These are phyloP conservation scores for Suncus etruscus DNA, from an alignment of 2,113 vertebrate genomes.

Conservation along the genomic window DNA sequence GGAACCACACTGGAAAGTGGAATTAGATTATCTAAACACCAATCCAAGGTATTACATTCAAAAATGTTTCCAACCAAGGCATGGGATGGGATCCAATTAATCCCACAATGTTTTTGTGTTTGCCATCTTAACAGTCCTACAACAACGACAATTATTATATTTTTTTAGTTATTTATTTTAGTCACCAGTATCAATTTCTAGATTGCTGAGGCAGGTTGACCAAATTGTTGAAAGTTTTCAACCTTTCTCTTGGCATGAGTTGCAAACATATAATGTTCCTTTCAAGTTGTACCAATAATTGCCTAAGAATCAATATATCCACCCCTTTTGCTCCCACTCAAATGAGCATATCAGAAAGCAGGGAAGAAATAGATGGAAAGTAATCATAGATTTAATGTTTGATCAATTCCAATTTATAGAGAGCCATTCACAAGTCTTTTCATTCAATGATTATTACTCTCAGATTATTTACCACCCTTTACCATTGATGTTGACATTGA, in stretches of 20 bases:
- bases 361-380: background rate
- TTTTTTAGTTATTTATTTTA: slow-evolving; percentile 39
- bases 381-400: background rate
- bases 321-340: background rate
- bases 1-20: no score
- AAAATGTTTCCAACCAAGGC: no score
- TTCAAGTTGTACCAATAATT: background rate
- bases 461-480: background rate
- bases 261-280: background rate
- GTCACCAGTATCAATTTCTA: background rate
- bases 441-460: background rate
- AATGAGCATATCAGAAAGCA: background rate
- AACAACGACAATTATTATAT: background rate
- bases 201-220: background rate
- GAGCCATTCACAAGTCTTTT: slow-evolving; percentile 1
- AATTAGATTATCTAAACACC: no score
- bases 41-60: no score
- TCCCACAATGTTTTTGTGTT: slow-evolving; percentile 16
- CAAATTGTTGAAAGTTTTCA: background rate
- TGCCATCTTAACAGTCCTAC: background rate
- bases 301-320: background rate
- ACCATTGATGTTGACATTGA: background rate
- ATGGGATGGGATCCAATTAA: no score
- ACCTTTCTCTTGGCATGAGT: background rate
- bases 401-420: background rate